A percentile compares a stretch with the other conserved stretches of the same genome.
phyloP scores from a whole-genome alignment of 2,888 invertebrate genomes.

The Rhyacophila evoluta region DNA sequence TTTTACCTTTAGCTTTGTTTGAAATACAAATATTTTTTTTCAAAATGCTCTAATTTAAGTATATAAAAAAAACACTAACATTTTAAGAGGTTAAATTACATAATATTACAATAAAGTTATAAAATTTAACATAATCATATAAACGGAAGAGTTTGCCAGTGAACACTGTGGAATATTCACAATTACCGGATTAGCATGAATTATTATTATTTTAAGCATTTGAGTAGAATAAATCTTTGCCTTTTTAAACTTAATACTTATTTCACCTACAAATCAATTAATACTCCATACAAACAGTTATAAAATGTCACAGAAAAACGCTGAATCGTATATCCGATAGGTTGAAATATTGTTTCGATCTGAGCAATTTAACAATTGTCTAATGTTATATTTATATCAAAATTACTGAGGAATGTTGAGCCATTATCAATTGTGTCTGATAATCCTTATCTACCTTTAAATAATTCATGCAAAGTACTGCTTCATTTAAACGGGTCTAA shows the following conservation, averaged over 20 bases:
- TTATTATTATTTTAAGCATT: not conserved
- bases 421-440: not conserved
- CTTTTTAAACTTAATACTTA: conserved; percentile 16
- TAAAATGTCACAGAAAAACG: not conserved
- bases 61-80: conserved; percentile 16
- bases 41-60: not conserved
- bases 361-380: not conserved
- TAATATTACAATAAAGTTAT: conserved; percentile 27
- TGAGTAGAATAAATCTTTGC: conserved; percentile 28
- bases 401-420: conserved; percentile 12
- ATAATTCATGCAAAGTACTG: not conserved
- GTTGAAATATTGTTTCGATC: not conserved
- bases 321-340: not conserved
- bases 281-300: not conserved
- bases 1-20: conserved; percentile 1
- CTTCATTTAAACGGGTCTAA: not conserved
- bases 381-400: conserved; percentile 1
- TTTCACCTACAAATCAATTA: conserved; percentile 5
- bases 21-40: not conserved
- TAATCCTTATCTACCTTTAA: conserved; percentile 2
- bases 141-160: conserved; percentile 33
- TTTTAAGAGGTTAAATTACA: conserved; percentile 25
- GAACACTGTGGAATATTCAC: conserved; percentile 37
- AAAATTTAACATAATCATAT: conserved; percentile 26
- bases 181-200: conserved; percentile 20